Conservation (phyloP, 1,140 invertebrate genomes). For the Homalodisca vitripennis region DNA sequence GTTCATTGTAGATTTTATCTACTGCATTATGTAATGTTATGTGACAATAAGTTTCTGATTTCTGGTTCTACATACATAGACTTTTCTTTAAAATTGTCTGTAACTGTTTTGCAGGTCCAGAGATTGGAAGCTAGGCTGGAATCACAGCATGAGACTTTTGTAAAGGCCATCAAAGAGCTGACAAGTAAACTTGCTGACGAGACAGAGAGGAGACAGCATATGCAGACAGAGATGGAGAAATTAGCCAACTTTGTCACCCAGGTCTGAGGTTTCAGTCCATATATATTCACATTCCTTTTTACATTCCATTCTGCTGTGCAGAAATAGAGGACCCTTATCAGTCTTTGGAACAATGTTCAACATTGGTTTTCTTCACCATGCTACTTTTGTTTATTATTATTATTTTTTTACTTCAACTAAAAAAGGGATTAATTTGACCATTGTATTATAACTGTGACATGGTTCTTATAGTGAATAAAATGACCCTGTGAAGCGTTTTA, state of each 20-base stretch:
- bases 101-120: slow-evolving; percentile 27
- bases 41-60: not conserved
- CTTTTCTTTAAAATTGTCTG: not conserved
- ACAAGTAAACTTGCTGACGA: slow-evolving; percentile 38
- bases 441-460: not conserved
- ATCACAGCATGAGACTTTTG: slow-evolving; percentile 31
- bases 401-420: not conserved
- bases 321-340: not conserved
- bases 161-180: slow-evolving; percentile 37
- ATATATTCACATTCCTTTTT: not conserved
- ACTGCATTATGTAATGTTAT: not conserved
- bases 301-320: not conserved
- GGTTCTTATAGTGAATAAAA: not conserved
- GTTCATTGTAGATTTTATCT: not conserved
- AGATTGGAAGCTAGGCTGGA: slow-evolving; percentile 33
- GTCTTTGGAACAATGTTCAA: not conserved
- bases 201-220: slow-evolving; percentile 33
- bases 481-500: not conserved
- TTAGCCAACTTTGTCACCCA: slow-evolving; percentile 41
- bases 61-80: not conserved
- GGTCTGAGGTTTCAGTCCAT: slow-evolving; percentile 31
- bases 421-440: not conserved
- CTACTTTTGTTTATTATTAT: not conserved
- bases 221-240: slow-evolving; percentile 42
- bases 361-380: not conserved